phyloP scores from a whole-genome alignment of 2,113 vertebrate genomes.

The Scomber scombrus region DNA sequence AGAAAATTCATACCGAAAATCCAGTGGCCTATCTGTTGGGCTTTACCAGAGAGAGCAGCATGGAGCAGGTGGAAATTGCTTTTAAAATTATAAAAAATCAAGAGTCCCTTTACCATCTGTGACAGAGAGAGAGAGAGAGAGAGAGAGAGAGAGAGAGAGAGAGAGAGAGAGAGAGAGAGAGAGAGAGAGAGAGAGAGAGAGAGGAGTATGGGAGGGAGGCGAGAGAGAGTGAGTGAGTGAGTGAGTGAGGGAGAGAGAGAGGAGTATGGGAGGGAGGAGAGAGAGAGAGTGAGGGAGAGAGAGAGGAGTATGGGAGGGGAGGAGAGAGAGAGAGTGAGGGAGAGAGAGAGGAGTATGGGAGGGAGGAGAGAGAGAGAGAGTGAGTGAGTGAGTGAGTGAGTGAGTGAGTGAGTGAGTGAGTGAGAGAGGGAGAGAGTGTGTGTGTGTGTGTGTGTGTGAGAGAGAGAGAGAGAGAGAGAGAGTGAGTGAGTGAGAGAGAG shows the following conservation, averaged over 20 bases:
- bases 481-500: background rate
- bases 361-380: background rate
- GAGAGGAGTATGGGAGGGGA: too few relatives aligned
- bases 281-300: background rate
- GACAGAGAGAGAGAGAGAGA: background rate
- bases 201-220: background rate
- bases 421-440: background rate
- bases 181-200: background rate
- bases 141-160: background rate
- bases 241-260: slow-evolving; percentile 1
- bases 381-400: background rate
- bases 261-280: background rate
- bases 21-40: too few relatives aligned
- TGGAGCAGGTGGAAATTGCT: too few relatives aligned
- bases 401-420: background rate
- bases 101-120: too few relatives aligned
- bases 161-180: background rate
- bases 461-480: background rate
- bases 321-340: background rate
- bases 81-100: too few relatives aligned
- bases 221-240: background rate
- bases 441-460: too few relatives aligned
- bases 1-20: too few relatives aligned
- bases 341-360: background rate
- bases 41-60: too few relatives aligned